Percentiles rank a stretch among this genome's conserved stretches.
phyloP scores from a whole-genome alignment of 2,113 vertebrate genomes.

The Marmota monax region DNA sequence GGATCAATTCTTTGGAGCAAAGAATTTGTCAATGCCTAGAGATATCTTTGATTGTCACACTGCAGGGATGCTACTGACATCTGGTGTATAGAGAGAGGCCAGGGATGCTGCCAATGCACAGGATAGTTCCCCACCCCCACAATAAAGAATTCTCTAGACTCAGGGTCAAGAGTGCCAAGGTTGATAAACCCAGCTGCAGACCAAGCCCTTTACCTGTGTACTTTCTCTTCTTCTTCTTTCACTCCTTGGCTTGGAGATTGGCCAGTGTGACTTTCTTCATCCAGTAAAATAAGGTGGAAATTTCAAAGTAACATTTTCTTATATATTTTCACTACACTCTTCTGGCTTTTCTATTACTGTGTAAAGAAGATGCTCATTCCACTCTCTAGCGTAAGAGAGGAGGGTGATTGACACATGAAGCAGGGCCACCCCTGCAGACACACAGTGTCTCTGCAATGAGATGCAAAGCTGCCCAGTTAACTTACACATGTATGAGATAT shows the following conservation, averaged over 20 bases:
- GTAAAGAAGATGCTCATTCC: neutral
- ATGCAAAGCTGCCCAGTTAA: neutral
- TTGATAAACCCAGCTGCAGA: neutral
- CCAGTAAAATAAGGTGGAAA: neutral
- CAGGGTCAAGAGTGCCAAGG: neutral
- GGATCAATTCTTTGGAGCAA: neutral
- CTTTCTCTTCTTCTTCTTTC: neutral
- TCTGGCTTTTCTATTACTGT: neutral
- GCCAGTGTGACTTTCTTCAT: neutral
- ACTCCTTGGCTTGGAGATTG: neutral
- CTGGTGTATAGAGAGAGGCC: neutral
- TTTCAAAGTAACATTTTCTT: neutral
- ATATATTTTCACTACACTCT: neutral
- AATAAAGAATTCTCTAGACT: neutral
- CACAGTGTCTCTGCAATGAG: neutral
- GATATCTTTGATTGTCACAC: neutral
- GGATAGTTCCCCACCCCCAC: neutral
- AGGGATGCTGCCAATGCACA: neutral
- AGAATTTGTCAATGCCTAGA: neutral
- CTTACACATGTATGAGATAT: too few relatives aligned
- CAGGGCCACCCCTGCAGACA: neutral
- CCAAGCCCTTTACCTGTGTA: neutral
- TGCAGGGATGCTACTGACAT: neutral
- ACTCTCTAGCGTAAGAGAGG: neutral
- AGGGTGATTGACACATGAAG: rapidly evolving